A percentile compares a stretch with the other conserved stretches of the same genome.
phyloP scores from a whole-genome alignment of 2,888 invertebrate species.

The Phyllotreta striolata region DNA sequence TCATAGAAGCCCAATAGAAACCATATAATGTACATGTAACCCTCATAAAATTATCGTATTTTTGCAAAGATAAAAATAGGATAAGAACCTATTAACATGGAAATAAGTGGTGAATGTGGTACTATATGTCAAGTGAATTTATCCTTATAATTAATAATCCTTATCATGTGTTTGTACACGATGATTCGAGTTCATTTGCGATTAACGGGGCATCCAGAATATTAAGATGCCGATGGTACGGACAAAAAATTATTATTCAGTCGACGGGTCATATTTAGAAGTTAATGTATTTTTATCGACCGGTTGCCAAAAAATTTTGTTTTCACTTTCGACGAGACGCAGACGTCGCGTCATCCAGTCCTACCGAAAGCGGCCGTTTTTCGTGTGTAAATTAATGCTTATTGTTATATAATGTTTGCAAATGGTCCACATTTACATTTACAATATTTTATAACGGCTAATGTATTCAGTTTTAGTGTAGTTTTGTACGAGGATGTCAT shows the following conservation, averaged over 20 bases:
- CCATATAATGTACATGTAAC: too few relatives aligned
- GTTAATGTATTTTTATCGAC: conserved; percentile 38
- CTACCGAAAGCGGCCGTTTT: conserved; percentile 29
- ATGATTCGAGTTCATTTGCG: too few relatives aligned
- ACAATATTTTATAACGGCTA: conserved; percentile 29
- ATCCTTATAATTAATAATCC: too few relatives aligned
- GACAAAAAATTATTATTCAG: conserved; percentile 37
- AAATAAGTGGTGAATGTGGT: too few relatives aligned
- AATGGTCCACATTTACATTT: conserved; percentile 33
- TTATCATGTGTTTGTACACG: too few relatives aligned
- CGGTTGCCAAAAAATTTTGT: conserved; percentile 33
- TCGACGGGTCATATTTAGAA: conserved; percentile 35
- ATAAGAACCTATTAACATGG: too few relatives aligned
- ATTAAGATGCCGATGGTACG: conserved; percentile 8
- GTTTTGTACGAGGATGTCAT: conserved; percentile 21
- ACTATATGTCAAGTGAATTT: too few relatives aligned
- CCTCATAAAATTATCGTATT: too few relatives aligned
- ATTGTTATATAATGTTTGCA: conserved; percentile 36
- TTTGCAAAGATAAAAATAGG: too few relatives aligned
- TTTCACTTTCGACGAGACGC: conserved; percentile 35
- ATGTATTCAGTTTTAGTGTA: conserved; percentile 24
- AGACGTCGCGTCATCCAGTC: conserved; percentile 9
- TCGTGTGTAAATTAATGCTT: conserved; percentile 35
- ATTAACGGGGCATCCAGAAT: conserved; percentile 2
- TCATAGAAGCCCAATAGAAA: too few relatives aligned